Evolutionary conservation across 2,888 invertebrate genomes (phyloP).

Genomic region (Drosophila longiperda): DNA sequence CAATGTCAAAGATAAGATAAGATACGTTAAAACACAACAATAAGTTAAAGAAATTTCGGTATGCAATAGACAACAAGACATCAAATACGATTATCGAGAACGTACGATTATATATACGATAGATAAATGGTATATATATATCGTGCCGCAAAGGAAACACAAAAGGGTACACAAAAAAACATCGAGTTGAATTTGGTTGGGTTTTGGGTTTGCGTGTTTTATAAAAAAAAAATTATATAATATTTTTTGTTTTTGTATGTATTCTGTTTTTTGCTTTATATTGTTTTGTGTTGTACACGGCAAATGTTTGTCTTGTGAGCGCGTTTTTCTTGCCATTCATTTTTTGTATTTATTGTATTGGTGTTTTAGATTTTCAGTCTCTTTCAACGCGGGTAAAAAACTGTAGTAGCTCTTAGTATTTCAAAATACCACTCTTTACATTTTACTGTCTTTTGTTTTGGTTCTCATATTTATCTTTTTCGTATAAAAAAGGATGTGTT

Average conservation of each 20-base stretch:
- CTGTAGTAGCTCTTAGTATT: slow-evolving; percentile 63
- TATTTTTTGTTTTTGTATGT: slow-evolving; percentile 5
- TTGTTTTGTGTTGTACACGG: slow-evolving; percentile 38
- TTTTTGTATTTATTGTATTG: slow-evolving; percentile 36
- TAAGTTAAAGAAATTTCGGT: slow-evolving; percentile 56
- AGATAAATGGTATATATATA: slow-evolving; percentile 56
- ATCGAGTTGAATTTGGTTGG: slow-evolving; percentile 58
- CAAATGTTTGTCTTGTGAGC: slow-evolving; percentile 73
- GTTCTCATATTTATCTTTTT: slow-evolving; percentile 85
- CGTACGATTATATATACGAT: slow-evolving; percentile 61
- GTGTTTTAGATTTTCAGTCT: slow-evolving; percentile 40
- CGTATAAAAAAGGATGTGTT: slow-evolving; percentile 85
- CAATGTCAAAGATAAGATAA: slow-evolving; percentile 55
- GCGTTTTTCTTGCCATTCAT: slow-evolving; percentile 64
- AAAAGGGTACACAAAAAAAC: slow-evolving; percentile 56
- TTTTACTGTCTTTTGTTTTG: slow-evolving; percentile 71
- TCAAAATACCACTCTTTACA: slow-evolving; percentile 46
- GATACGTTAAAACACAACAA: slow-evolving; percentile 65
- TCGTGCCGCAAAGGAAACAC: slow-evolving; percentile 58
- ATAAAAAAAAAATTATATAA: slow-evolving; percentile 60
- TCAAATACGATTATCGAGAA: slow-evolving; percentile 63
- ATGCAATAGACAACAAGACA: slow-evolving; percentile 80
- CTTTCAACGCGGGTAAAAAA: slow-evolving; percentile 62
- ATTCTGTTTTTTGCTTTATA: slow-evolving; percentile 14
- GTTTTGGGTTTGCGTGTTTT: slow-evolving; percentile 48